Evolutionary conservation across 2,888 invertebrate genomes (phyloP), one percentile per base, ranked within the genome.

Genomic region (Scaptomyza reducta): DNA sequence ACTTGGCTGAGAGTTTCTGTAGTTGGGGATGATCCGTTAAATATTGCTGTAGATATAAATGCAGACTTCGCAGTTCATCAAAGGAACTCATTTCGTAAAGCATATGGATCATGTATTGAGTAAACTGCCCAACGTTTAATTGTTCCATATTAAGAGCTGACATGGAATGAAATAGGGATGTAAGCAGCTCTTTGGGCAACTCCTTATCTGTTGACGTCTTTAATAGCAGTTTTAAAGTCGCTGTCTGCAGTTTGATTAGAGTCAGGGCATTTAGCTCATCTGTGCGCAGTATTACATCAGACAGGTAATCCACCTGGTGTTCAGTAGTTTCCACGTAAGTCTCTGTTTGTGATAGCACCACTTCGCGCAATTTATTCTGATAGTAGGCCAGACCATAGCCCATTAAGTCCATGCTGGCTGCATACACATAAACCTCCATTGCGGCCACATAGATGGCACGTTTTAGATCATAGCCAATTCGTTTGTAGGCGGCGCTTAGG

Each of bases 51-150:
- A 91, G 29, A 61, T 90, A 89, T 3, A 88, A 62, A 65, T 89
- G 77, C 38, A 93, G 89, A 25, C 92, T 50, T 5, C 86, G 67
- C 0, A 90, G 72, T 57, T 93, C 93, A 1, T 82, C 78, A 6
- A 88, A 58, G 0, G 92, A 86, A 18, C 93, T 91, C 1, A 78
- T 76, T 73, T 93, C 92, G 63, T 93, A 93, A 44, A 93, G 80
- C 47, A 92, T 90, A 14, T 92, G 89, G 22, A 93, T 59, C 6
- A 92, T 82, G 63, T 90, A 89, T 4, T 83, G 85, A 14, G 6
- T 83, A 27, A 40, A 60, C 25, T 58, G 68, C 49, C 46, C 14
- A 2, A 45, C 16, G 6, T 76, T 71, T 1, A 81, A 61, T 1
- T 62, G 57, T 35, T 61, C 59, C 6, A 90, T 65, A 9, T 88